phyloP scores from a whole-genome alignment of 2,888 invertebrate species.

The Cistogaster globosa region DNA sequence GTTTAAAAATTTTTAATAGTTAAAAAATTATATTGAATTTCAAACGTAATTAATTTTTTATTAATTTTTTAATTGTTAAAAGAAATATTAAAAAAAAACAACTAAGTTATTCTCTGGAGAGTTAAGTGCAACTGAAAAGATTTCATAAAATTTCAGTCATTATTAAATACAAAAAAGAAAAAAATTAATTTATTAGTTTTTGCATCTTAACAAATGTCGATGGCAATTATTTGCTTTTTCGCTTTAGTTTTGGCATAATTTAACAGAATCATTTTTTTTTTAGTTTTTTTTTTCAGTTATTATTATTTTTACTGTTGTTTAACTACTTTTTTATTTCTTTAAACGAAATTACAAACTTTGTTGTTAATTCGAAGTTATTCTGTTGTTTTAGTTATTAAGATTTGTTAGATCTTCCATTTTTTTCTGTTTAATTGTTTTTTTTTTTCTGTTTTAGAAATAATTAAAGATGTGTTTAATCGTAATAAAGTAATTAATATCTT shows the following conservation, averaged over 20 bases:
- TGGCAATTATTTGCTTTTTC: constrained; percentile 46
- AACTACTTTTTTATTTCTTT: constrained; percentile 8
- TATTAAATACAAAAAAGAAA: constrained; percentile 74
- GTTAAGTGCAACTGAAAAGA: constrained; percentile 78
- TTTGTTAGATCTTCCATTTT: constrained; percentile 5
- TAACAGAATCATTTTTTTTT: constrained; percentile 7
- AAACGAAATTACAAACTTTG: constrained; percentile 19
- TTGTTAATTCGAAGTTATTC: constrained; percentile 9
- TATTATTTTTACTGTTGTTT: constrained; percentile 5
- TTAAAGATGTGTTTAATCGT: neutral
- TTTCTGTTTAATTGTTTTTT: neutral
- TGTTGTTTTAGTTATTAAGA: neutral
- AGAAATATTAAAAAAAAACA: neutral
- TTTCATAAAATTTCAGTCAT: constrained; percentile 74
- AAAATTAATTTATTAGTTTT: constrained; percentile 44
- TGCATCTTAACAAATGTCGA: constrained; percentile 55
- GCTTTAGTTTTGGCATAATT: constrained; percentile 45
- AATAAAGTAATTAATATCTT: constrained; percentile 17
- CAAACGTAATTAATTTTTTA: neutral
- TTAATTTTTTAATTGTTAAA: constrained; percentile 7
- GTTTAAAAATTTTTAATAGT: neutral
- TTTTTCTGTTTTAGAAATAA: neutral
- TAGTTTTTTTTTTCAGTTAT: constrained; percentile 27
- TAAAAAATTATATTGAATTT: neutral
- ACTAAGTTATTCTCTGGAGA: constrained; percentile 74